phyloP scores from a whole-genome alignment of 92 coral and sea anemone genomes.

The Porites rus region DNA sequence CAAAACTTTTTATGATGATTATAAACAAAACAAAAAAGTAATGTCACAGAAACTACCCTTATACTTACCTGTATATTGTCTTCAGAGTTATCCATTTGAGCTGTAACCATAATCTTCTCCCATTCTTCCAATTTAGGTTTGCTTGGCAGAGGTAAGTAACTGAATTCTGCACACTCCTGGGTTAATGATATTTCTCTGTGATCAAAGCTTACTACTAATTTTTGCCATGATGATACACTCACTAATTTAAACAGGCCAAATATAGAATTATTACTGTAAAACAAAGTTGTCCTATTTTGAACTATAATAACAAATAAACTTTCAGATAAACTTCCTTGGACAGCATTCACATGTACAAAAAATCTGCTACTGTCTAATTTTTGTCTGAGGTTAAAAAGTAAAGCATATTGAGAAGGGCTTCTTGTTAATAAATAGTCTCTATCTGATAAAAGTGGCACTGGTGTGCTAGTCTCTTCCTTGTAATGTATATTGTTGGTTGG shows the following conservation, averaged over 20 bases:
- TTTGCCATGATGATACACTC: conserved; percentile 71
- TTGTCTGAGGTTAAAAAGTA: conserved; percentile 66
- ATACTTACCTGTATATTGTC: conserved; percentile 23
- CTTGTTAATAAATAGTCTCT: conserved; percentile 45
- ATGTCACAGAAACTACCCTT: no score
- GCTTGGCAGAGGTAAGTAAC: conserved; percentile 40
- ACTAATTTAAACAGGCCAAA: conserved; percentile 64
- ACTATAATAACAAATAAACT: conserved; percentile 48
- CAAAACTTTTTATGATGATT: no score
- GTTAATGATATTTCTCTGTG: conserved; percentile 45
- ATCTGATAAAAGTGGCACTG: conserved; percentile 24
- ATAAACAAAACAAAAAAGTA: no score
- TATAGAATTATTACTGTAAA: conserved; percentile 39
- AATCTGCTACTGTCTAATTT: conserved; percentile 51
- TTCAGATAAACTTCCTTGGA: conserved; percentile 44
- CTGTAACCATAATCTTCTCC: conserved; percentile 63
- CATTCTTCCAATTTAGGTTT: conserved; percentile 40
- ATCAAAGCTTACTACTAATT: conserved; percentile 63
- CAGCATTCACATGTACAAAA: conserved; percentile 47
- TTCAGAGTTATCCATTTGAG: conserved; percentile 16
- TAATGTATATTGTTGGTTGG: background rate
- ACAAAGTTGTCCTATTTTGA: conserved; percentile 50
- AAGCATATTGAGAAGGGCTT: conserved; percentile 48
- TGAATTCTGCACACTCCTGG: conserved; percentile 48
- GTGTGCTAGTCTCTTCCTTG: conserved; percentile 13